Conservation (phyloP, 92 coral and sea anemone genomes). For the Chrysogorgia sp. region DNA sequence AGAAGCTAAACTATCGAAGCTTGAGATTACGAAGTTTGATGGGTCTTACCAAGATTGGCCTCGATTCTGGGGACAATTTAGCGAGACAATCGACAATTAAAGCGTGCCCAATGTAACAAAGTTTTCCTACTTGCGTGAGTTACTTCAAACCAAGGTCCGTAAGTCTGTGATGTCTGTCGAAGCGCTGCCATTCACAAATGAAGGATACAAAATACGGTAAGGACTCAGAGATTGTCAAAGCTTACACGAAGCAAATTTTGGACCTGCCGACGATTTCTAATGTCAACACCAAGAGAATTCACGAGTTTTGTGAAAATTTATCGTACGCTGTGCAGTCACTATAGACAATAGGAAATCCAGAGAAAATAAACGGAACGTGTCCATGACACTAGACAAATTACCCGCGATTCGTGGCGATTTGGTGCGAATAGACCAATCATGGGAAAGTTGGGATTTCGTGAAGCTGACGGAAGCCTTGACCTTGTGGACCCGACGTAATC, state of each 20-base stretch:
- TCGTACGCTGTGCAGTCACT: conserved; percentile 14
- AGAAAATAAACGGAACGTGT: conserved; percentile 8
- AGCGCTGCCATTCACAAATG: too few relatives aligned
- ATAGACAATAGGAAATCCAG: not conserved
- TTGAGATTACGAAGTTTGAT: too few relatives aligned
- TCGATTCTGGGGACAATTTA: too few relatives aligned
- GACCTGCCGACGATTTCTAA: conserved; percentile 6
- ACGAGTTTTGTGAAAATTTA: conserved; percentile 8
- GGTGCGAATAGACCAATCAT: conserved; percentile 8
- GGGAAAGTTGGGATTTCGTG: conserved; percentile 7
- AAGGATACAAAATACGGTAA: conserved; percentile 6
- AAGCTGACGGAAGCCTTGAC: not conserved
- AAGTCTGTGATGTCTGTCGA: too few relatives aligned
- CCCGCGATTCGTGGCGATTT: conserved; percentile 19
- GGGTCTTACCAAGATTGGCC: too few relatives aligned
- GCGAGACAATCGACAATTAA: too few relatives aligned
- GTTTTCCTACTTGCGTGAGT: too few relatives aligned
- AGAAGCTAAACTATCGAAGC: too few relatives aligned
- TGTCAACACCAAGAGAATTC: conserved; percentile 16
- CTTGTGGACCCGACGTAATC: too few relatives aligned
- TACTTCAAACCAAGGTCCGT: too few relatives aligned
- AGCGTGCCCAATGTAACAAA: too few relatives aligned
- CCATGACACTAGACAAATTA: conserved; percentile 25
- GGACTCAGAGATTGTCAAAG: conserved; percentile 1
- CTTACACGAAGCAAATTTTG: conserved; percentile 1